phyloP scores from a whole-genome alignment of 2,888 invertebrate species.

The Cerastis leucographa region DNA sequence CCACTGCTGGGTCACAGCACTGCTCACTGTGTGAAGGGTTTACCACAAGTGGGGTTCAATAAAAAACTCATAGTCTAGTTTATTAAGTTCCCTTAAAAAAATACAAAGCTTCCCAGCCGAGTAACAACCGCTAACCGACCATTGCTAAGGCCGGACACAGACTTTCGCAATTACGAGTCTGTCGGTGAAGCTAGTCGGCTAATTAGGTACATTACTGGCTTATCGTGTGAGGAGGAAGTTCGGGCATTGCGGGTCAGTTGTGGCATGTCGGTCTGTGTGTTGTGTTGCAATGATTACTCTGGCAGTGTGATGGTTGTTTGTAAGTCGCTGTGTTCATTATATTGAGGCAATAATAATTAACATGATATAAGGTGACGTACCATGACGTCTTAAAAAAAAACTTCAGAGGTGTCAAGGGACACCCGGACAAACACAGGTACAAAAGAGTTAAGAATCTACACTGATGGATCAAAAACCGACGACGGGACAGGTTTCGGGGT shows the following conservation, averaged over 20 bases:
- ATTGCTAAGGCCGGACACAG: conserved; percentile 33
- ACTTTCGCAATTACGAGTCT: conserved; percentile 54
- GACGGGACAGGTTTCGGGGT: too few relatives aligned
- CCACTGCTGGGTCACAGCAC: background rate
- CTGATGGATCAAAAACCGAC: too few relatives aligned
- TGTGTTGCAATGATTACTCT: background rate
- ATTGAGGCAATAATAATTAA: background rate
- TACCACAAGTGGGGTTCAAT: background rate
- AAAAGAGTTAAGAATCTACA: too few relatives aligned
- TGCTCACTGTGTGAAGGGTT: background rate
- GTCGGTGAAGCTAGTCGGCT: conserved; percentile 45
- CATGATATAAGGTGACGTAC: too few relatives aligned
- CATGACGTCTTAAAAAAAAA: too few relatives aligned
- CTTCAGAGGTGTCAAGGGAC: too few relatives aligned
- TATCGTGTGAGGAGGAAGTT: conserved; percentile 53
- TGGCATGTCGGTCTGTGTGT: conserved; percentile 16
- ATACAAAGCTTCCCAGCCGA: background rate
- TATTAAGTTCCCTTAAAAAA: conserved; percentile 19
- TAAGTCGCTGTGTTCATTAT: too few relatives aligned
- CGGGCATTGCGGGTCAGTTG: conserved; percentile 38
- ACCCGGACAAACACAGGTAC: too few relatives aligned
- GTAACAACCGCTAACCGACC: conserved; percentile 16
- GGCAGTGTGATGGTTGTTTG: background rate
- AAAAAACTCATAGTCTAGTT: background rate
- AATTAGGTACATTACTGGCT: conserved; percentile 57